Evolutionary conservation across 2,797 vertebrate species (phyloP).

Genomic region (Lemur catta): DNA sequence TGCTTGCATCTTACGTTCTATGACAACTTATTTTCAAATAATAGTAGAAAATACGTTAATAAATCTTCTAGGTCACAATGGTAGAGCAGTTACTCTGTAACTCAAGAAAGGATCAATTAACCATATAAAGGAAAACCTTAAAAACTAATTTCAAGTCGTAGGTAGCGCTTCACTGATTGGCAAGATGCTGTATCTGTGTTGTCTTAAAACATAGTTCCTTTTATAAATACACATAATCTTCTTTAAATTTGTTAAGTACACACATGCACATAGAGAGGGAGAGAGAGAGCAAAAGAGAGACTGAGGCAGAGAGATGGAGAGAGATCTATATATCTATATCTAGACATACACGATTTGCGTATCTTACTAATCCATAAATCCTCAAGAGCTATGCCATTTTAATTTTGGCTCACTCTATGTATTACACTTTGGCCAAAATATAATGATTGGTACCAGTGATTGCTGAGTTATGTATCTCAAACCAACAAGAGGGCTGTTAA

Average conservation of each 20-base stretch:
- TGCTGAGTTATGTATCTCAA: constrained; percentile 42
- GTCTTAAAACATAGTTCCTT: not conserved
- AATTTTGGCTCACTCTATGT: not conserved
- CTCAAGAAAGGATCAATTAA: not conserved
- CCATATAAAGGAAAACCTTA: not conserved
- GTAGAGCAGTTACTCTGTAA: not conserved
- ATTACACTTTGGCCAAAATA: constrained; percentile 26
- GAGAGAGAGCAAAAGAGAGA: not conserved
- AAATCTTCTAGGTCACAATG: not conserved
- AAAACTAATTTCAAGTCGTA: not conserved
- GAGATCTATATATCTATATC: not conserved
- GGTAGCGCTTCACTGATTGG: not conserved
- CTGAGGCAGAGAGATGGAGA: not conserved
- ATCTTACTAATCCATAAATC: not conserved
- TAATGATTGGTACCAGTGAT: not conserved
- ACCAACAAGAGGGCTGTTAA: constrained; percentile 42
- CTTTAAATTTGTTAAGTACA: not conserved
- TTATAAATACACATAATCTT: not conserved
- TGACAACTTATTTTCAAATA: not conserved
- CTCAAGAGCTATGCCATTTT: not conserved
- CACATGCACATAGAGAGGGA: not conserved
- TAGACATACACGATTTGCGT: not conserved
- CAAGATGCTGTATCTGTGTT: not conserved
- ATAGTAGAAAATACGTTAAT: not conserved
- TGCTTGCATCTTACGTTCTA: not conserved